A percentile compares a stretch with the other conserved stretches of the same genome.
phyloP scores from a whole-genome alignment of 1,140 invertebrate species.

The Nomia melanderi region DNA sequence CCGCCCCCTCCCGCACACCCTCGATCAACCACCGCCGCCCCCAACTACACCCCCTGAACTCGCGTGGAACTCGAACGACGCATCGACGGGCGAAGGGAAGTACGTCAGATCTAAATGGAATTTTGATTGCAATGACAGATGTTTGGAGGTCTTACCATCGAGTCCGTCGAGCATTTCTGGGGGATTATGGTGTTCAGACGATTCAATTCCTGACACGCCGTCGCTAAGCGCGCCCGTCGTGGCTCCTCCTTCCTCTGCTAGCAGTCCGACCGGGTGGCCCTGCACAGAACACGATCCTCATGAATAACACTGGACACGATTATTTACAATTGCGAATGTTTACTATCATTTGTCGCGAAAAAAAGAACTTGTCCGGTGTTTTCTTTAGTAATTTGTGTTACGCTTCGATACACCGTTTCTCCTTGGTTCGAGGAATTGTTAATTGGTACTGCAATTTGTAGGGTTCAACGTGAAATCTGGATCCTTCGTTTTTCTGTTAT shows the following conservation, averaged over 20 bases:
- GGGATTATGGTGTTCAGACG: conserved; percentile 79
- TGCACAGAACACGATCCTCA: conserved; percentile 59
- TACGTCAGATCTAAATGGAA: conserved; percentile 64
- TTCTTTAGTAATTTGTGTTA: too few species aligned
- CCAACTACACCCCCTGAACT: neutral
- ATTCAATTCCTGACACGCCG: conserved; percentile 74
- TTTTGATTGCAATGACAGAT: conserved; percentile 62
- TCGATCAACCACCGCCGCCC: too few species aligned
- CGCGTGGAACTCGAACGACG: neutral
- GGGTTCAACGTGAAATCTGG: too few species aligned
- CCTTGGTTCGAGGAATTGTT: too few species aligned
- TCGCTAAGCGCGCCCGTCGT: conserved; percentile 75
- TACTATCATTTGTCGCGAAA: too few species aligned
- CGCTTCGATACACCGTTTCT: too few species aligned
- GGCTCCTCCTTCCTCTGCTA: conserved; percentile 76
- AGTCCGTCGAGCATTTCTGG: conserved; percentile 80
- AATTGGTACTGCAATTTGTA: too few species aligned
- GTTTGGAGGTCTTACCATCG: conserved; percentile 78
- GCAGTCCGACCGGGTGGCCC: conserved; percentile 77
- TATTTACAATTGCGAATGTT: too few species aligned
- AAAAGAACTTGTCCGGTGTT: too few species aligned
- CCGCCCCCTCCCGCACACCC: neutral
- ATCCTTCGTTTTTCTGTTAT: too few species aligned
- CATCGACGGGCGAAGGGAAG: conserved; percentile 44
- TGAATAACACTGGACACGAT: conserved; percentile 19